Evolutionary conservation across 1,140 invertebrate genomes (phyloP), one percentile per base, ranked within the genome.

Genomic region (Bursaphelenchus mucronatus): DNA sequence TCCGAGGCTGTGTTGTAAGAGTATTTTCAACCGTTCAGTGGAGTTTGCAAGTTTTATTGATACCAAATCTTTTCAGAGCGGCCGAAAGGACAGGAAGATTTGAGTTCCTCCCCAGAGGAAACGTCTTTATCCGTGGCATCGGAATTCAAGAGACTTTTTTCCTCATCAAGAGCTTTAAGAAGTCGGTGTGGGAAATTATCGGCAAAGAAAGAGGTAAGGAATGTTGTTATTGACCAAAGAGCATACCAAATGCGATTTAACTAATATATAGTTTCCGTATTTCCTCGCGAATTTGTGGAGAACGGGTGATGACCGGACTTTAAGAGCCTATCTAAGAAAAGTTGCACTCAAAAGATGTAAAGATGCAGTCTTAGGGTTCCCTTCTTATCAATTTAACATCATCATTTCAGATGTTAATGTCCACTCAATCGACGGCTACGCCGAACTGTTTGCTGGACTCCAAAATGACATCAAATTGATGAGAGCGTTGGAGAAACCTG

Each of bases 41-140:
- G 82, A 82, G 61, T 84, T 83, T 74, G 83, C 84, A 0, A 80
- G 85, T 66, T 74, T 30, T 49, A 46, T 7, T 8, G 10, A 43
- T 57, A 58, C 8, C 8, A 9, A 58, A 63, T 61, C 11, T 7
- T 74, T 55, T 72, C 65, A 53, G 74, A 68, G 71, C 67, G 39
- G 72, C 72, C 41, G 41, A 75, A 19, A 65, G 47, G 46, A 74
- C 72, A 8, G 72, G 68, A 13, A 21, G 72, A 13, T 74, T 74
- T 52, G 62, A 71, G 21, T 74, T 74, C 43, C 64, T 61, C 17
- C 41, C 67, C 9, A 51, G 68, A 11, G 67, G 67, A n/a, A 71
- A 66, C 43, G 58, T 75, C 17, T 64, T 64, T 54, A 69, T 74
- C 51, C 74, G 70, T 46, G 72, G 66, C 46, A 67, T 71, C 19